Evolutionary conservation across 2,888 invertebrate genomes (phyloP).

Genomic region (Noctua pronuba): DNA sequence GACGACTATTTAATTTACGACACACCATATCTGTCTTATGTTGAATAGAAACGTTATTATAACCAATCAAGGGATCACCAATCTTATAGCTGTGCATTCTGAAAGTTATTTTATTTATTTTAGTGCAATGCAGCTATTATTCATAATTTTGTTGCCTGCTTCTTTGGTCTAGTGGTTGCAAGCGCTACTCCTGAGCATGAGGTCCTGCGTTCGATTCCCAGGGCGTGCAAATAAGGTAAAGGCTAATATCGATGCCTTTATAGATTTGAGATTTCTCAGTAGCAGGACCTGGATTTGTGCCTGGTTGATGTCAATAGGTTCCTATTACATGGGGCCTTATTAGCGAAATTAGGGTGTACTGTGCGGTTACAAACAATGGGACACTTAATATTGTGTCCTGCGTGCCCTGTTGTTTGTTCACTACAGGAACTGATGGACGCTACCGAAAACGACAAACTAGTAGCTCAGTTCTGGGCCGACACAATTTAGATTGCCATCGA

Average conservation of each 20-base stretch:
- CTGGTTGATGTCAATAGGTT: background rate
- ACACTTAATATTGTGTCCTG: no score
- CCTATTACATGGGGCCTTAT: background rate
- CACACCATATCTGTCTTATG: background rate
- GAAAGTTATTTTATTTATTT: background rate
- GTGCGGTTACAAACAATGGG: no score
- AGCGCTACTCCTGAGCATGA: background rate
- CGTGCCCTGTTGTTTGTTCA: no score
- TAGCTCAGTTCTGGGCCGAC: no score
- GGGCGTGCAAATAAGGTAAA: background rate
- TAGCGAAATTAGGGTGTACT: background rate
- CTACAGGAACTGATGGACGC: no score
- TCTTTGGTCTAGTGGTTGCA: background rate
- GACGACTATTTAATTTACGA: no score
- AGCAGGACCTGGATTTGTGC: background rate
- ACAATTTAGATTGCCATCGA: no score
- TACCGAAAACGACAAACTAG: no score
- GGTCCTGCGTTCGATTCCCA: background rate
- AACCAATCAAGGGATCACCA: slow-evolving; percentile 8
- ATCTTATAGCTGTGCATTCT: background rate
- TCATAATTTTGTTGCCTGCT: background rate
- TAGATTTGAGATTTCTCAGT: background rate
- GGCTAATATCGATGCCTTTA: background rate
- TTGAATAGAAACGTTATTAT: background rate
- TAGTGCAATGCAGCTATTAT: no score